Conservation (phyloP, 1,140 invertebrate genomes). For the Hycleus cichorii region DNA sequence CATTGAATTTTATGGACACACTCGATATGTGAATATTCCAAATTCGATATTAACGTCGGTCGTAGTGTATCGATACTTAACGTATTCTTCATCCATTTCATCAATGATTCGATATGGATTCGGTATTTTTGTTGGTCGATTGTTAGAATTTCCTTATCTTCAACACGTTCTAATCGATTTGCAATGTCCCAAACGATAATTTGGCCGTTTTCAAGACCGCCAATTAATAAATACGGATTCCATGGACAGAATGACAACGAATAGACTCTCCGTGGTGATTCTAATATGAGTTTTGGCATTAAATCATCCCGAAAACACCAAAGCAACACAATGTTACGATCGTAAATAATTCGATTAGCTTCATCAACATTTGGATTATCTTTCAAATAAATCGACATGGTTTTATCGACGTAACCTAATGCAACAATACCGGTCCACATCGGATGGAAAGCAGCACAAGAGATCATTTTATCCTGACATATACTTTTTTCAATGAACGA, state of each 20-base stretch:
- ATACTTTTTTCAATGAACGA: slow-evolving; percentile 54
- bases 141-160: slow-evolving; percentile 54
- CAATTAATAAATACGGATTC: slow-evolving; percentile 59
- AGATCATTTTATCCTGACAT: slow-evolving; percentile 54
- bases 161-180: slow-evolving; percentile 56
- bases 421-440: slow-evolving; percentile 57
- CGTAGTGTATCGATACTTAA: slow-evolving; percentile 48
- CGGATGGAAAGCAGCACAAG: slow-evolving; percentile 61
- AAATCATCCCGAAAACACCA: slow-evolving; percentile 67
- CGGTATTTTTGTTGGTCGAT: slow-evolving; percentile 54
- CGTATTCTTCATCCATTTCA: slow-evolving; percentile 59
- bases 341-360: slow-evolving; percentile 39
- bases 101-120: slow-evolving; percentile 52
- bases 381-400: slow-evolving; percentile 25
- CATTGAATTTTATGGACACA: slow-evolving; percentile 57
- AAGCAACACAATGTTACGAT: slow-evolving; percentile 57
- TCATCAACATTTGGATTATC: slow-evolving; percentile 14
- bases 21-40: slow-evolving; percentile 53
- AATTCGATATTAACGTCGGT: slow-evolving; percentile 52
- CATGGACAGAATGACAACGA: slow-evolving; percentile 58
- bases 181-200: slow-evolving; percentile 66
- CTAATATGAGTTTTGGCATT: slow-evolving; percentile 60
- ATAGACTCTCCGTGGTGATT: slow-evolving; percentile 56
- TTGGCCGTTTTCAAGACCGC: slow-evolving; percentile 65
- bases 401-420: slow-evolving; percentile 52